These are phyloP conservation scores for Cydia amplana DNA, from an alignment of 1,140 invertebrate species.

Conservation along the genomic window DNA sequence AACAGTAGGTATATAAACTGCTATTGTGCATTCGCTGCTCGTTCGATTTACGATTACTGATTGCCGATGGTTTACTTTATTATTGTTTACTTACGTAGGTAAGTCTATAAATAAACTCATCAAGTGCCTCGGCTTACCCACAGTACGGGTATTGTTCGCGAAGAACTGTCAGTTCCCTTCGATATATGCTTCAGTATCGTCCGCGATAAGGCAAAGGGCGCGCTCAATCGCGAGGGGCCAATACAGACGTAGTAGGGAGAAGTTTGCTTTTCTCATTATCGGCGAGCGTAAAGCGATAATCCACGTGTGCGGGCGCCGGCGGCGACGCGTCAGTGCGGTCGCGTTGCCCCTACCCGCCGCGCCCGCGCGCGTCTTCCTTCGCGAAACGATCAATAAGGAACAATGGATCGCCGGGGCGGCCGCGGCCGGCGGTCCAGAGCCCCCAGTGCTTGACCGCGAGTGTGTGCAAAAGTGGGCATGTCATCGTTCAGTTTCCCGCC, in stretches of 20 bases:
- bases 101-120: conserved; percentile 27
- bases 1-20: not conserved
- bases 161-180: not conserved
- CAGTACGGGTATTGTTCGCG: not conserved
- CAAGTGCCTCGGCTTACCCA: conserved; percentile 9
- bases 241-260: conserved; percentile 48
- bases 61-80: conserved; percentile 17
- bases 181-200: conserved; percentile 26
- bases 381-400: conserved; percentile 58
- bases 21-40: conserved; percentile 24
- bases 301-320: conserved; percentile 54
- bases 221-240: conserved; percentile 42
- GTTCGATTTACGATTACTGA: conserved; percentile 14
- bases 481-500: conserved; percentile 70
- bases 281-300: conserved; percentile 61
- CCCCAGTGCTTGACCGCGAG: conserved; percentile 42
- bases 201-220: conserved; percentile 52
- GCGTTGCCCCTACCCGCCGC: conserved; percentile 46
- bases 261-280: conserved; percentile 70
- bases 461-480: conserved; percentile 45
- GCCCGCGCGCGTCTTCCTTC: conserved; percentile 45
- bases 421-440: conserved; percentile 39
- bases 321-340: conserved; percentile 54
- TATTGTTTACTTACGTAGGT: conserved; percentile 21
- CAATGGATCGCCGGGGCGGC: conserved; percentile 56